Evolutionary conservation across 1,140 invertebrate genomes (phyloP), one percentile per base, ranked within the genome.

Genomic region (Papilio dardanus): DNA sequence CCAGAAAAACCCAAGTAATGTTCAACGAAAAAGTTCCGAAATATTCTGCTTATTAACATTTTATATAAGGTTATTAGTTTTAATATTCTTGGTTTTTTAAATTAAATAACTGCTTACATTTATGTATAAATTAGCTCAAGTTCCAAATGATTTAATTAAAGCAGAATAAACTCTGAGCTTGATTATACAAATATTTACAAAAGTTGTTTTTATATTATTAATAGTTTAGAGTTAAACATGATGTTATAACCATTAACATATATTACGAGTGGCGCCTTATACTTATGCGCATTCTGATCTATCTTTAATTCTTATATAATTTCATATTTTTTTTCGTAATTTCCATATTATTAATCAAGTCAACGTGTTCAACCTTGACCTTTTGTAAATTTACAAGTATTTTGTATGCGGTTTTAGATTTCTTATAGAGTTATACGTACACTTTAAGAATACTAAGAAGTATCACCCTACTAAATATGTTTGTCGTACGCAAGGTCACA

Each of bases 361-460:
- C 54, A 58, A 28, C 54, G 24, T 62, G 24, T 62, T 28, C 54
- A 28, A 62, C 54, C 54, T 62, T 62, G 54, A 62, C 24, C 54
- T 62, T 62, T 62, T 62, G 54, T 62, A 62, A 62, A 28, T 62
- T 62, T 30, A 28, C 54, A 62, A 62, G 54, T 16, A 62, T 62
- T 62, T 30, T 62, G 54, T 62, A 62, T 62, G 54, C 54, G 54
- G 54, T 62, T 62, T 62, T 62, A 62, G 10, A 62, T 62, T 62
- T 28, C n/a, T 28, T 62, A 62, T 62, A 62, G 30, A 3, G 5
- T 14, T 62, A 62, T 62, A 62, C 50, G 28, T 24, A 58, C 50
- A 10, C 21, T 62, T 62, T 62, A 62, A 28, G 54, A 62, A 62
- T 62, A 28, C 54, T 62, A 62, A 62, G 54, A 62, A 62, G 54